These are phyloP conservation scores for Lordiphosa fenestrarum DNA, from an alignment of 2,888 invertebrate genomes.

Conservation along the genomic window DNA sequence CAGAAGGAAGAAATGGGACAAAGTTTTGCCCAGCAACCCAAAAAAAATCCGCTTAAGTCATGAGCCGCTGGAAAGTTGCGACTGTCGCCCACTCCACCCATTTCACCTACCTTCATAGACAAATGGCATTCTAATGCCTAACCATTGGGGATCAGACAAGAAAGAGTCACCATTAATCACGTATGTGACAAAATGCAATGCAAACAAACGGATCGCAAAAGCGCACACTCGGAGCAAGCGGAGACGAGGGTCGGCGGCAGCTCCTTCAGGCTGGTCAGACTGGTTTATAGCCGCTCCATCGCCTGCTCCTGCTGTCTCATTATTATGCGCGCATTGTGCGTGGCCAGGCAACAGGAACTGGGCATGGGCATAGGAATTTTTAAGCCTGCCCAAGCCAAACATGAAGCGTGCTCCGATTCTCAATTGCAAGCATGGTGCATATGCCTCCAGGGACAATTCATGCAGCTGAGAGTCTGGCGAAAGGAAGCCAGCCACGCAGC, in stretches of 20 bases:
- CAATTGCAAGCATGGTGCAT: slow-evolving; percentile 64
- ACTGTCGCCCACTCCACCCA: slow-evolving; percentile 12
- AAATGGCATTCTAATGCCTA: slow-evolving; percentile 66
- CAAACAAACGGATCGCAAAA: slow-evolving; percentile 23
- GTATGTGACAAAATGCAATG: slow-evolving; percentile 64
- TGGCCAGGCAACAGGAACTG: slow-evolving; percentile 65
- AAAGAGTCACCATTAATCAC: slow-evolving; percentile 64
- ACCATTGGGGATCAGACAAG: slow-evolving; percentile 28
- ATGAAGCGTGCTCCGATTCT: slow-evolving; percentile 72
- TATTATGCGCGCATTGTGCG: slow-evolving; percentile 75
- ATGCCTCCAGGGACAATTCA: slow-evolving; percentile 69
- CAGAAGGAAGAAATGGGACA: slow-evolving; percentile 14
- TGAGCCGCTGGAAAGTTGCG: slow-evolving; percentile 33
- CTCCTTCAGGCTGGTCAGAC: slow-evolving; percentile 33
- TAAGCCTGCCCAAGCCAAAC: slow-evolving; percentile 39
- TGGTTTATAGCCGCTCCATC: slow-evolving; percentile 33
- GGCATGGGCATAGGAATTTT: slow-evolving; percentile 61
- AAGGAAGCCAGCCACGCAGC: slow-evolving; percentile 25
- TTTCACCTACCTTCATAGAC: slow-evolving; percentile 18
- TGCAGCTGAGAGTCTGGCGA: slow-evolving; percentile 33
- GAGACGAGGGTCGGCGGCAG: slow-evolving; percentile 4
- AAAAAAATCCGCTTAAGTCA: slow-evolving; percentile 49
- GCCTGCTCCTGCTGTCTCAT: slow-evolving; percentile 44
- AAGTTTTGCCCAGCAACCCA: slow-evolving; percentile 20
- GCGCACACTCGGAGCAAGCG: neutral